Base-by-base conservation (phyloP, 2,888 invertebrate genomes). In the Eupithecia dodoneata region DNA sequence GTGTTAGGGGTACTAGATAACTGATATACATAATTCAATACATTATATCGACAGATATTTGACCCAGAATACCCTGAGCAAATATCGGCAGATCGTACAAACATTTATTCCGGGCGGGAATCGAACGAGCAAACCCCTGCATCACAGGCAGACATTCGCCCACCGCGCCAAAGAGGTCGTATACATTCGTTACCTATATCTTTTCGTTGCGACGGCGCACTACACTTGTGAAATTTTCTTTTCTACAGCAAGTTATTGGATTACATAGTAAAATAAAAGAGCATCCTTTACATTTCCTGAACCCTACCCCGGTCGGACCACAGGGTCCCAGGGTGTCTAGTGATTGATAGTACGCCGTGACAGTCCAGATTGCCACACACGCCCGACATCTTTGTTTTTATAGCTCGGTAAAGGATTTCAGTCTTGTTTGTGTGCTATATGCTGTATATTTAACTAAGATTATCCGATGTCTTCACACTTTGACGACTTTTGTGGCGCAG, bases 301-400 rank as follows among this genome's bases (percentile, higher is more conserved):
- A 18, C 9, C n/a, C 52, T 52, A n/a, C 55, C 55, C 18, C 5
- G 55, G 55, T 3, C 52, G 18, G 2, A 18, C 30, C 63, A 63
- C 18, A 66, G 42, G 63, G 42, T 13, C 66, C 18, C 42, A 15
- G 41, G 67, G 76, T 73, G 75, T 73, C 78, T 66, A 5, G 42
- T 66, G 66, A 66, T 66, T 66, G 66, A 66, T 66, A 15, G 66
- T 66, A 42, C 66, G 7, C 15, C 63, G 10, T 59, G 55, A 59
- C 55, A 3, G 55, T 18, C 10, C 30, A 30, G 63, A 63, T 63
- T 63, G 63, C 30, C 12, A 59, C 59, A 59, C 63, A 30, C 30
- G 63, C 63, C 30, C 12, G 4, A 63, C 4, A 12, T 12, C 63
- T 59, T 59, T 63, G 63, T 63, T 63, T 10, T 12, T 30, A 63